Evolutionary conservation across 2,113 vertebrate genomes (phyloP).

Genomic region (Archocentrus centrarchus): DNA sequence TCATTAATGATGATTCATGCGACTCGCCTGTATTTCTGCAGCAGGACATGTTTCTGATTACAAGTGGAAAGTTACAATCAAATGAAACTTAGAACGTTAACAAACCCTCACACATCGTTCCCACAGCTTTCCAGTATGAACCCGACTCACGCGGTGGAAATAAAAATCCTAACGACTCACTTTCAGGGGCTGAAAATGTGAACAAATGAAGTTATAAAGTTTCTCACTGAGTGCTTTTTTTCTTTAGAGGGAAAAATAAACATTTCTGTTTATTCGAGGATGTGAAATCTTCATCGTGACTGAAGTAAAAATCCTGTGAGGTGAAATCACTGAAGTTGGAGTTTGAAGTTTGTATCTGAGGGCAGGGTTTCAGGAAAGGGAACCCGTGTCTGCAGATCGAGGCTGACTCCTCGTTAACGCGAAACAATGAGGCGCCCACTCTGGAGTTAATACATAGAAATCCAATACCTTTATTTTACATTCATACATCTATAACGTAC

Average conservation of each 20-base stretch:
- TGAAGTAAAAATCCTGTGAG: background rate
- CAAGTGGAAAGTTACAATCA: background rate
- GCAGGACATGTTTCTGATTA: background rate
- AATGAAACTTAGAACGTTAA: too few species aligned
- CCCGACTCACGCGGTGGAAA: too few species aligned
- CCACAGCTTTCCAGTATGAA: too few species aligned
- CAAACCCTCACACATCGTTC: too few species aligned
- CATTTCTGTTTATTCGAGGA: background rate
- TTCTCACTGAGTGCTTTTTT: background rate
- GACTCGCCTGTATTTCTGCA: background rate
- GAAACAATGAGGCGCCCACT: background rate
- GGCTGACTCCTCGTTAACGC: background rate
- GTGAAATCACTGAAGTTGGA: too few species aligned
- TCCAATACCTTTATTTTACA: constrained; percentile 95
- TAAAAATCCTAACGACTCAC: background rate
- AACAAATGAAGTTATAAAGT: too few species aligned
- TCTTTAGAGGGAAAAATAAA: background rate
- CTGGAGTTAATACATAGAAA: constrained; percentile 79
- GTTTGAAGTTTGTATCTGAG: background rate
- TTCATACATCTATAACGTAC: constrained; percentile 98
- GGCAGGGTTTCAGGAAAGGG: background rate
- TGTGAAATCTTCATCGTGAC: background rate
- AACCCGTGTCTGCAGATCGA: background rate
- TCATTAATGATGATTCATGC: too few species aligned
- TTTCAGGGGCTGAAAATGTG: background rate